Evolutionary conservation across 2,888 invertebrate species (phyloP), one percentile per base, ranked within the genome.

Genomic region (Dorcus hopei): DNA sequence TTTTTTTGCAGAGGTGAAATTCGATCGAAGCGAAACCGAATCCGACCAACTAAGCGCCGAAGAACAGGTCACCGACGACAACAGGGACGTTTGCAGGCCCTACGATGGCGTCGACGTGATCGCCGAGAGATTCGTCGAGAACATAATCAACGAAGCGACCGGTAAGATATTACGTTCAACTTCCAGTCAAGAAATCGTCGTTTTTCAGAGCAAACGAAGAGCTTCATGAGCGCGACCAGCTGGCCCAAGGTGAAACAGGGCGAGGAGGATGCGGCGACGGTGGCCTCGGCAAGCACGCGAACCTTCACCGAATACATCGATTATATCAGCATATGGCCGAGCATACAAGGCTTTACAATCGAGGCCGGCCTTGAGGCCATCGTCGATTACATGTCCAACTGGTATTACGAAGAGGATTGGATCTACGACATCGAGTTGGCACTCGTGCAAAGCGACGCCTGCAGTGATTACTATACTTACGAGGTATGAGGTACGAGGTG

Each of bases 401-500:
- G 74, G 75, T 26, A 61, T 6, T 63, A 65, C 39, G 38, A 61
- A n/a, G 66, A 68, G 26, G 62, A 68, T 14, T 75, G 72, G 72
- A 52, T 67, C 26, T 70, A 68, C 60, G 67, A 66, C 43, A 62
- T 73, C 8, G 62, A 68, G 38, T 66, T 68, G 40, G 48, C 65
- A 7, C 54, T 62, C 16, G 61, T 62, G 9, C 65, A 66, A 54
- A 69, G 68, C 33, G 72, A 70, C 43, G 58, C 59, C 19, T 70
- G 69, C 54, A 68, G 69, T 49, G 70, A 71, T 54, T 72, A 63
- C 61, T 73, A 72, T 57, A 58, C 67, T 23, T 73, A 72, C 55
- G 70, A 73, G 14, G 14, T 14, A 14, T 1, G 14, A 14, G 14
- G 14, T 14, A 14, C 14, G 14, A 1, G 65, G 72, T 71, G 59